These are phyloP conservation scores for Drosophila ezoana DNA, from an alignment of 2,888 invertebrate species.

Conservation along the genomic window DNA sequence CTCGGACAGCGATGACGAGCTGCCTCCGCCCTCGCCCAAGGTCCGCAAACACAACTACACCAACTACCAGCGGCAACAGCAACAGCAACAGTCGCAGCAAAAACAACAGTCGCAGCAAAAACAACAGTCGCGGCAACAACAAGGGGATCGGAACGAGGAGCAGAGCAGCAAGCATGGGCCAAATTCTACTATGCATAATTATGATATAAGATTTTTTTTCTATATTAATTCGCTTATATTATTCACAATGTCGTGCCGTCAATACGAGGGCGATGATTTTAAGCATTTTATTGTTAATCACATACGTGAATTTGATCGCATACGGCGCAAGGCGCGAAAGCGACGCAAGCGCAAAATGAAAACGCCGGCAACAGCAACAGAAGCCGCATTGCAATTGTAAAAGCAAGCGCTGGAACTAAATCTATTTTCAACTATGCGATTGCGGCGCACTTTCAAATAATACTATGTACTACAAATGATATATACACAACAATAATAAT, in stretches of 20 bases:
- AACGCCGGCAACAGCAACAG: neutral
- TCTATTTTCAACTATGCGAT: too few relatives aligned
- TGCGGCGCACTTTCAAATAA: neutral
- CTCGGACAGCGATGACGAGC: conserved; percentile 31
- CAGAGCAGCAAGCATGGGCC: conserved; percentile 22
- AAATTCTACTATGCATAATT: conserved; percentile 51
- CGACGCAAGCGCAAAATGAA: conserved; percentile 61
- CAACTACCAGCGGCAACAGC: conserved; percentile 27
- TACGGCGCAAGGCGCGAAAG: conserved; percentile 77
- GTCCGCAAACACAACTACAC: conserved; percentile 52
- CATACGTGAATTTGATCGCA: conserved; percentile 74
- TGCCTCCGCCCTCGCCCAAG: conserved; percentile 39
- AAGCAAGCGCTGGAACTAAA: neutral
- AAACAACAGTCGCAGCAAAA: conserved; percentile 9
- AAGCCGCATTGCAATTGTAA: neutral
- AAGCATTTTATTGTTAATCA: conserved; percentile 77
- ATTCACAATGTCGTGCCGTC: conserved; percentile 74
- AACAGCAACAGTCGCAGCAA: conserved; percentile 16
- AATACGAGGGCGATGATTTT: conserved; percentile 71
- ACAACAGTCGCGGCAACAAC: conserved; percentile 12
- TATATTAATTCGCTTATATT: conserved; percentile 81
- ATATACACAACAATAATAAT: conserved; percentile 8
- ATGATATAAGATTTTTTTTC: conserved; percentile 82
- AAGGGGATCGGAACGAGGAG: conserved; percentile 12
- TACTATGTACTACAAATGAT: conserved; percentile 36